Percentiles rank a stretch among this genome's conserved stretches.
Evolutionary conservation across 2,113 vertebrate genomes (phyloP).

Genomic region (Sturnira hondurensis): DNA sequence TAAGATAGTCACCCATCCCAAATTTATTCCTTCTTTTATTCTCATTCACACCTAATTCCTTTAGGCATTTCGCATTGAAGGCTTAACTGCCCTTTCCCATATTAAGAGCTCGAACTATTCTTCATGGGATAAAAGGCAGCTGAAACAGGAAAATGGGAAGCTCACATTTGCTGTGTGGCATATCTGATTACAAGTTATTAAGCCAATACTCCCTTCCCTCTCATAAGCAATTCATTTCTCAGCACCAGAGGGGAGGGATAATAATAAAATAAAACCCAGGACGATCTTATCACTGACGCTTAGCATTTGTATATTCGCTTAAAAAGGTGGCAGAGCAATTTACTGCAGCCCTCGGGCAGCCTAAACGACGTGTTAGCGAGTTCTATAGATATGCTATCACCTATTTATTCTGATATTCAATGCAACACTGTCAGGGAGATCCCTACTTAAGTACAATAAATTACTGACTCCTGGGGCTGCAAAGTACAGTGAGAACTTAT

Average conservation of each 20-base stretch:
- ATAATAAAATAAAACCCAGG: conserved; percentile 33
- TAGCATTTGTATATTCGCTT: conserved; percentile 72
- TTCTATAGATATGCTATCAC: conserved; percentile 70
- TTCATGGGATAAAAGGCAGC: conserved; percentile 19
- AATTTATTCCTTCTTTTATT: neutral
- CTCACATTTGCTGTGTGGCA: conserved; percentile 14
- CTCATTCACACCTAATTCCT: neutral
- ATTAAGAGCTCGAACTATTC: conserved; percentile 36
- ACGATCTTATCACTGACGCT: conserved; percentile 60
- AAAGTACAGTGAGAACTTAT: conserved; percentile 40
- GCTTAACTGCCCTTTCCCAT: neutral
- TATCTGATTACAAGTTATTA: conserved; percentile 72
- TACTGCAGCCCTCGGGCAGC: conserved; percentile 64
- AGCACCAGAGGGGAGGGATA: conserved; percentile 64
- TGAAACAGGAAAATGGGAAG: conserved; percentile 59
- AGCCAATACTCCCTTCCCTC: conserved; percentile 54
- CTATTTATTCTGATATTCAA: conserved; percentile 74
- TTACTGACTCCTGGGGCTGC: conserved; percentile 47
- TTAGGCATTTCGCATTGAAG: neutral
- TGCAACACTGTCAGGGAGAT: conserved; percentile 70
- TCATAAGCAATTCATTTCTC: conserved; percentile 70
- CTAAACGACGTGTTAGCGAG: conserved; percentile 77
- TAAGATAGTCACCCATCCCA: conserved; percentile 10
- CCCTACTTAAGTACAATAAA: conserved; percentile 60
- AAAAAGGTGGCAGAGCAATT: conserved; percentile 72